Evolutionary conservation across 2,888 invertebrate genomes (phyloP), one percentile per base, ranked within the genome.

Genomic region (Agriopis marginaria): DNA sequence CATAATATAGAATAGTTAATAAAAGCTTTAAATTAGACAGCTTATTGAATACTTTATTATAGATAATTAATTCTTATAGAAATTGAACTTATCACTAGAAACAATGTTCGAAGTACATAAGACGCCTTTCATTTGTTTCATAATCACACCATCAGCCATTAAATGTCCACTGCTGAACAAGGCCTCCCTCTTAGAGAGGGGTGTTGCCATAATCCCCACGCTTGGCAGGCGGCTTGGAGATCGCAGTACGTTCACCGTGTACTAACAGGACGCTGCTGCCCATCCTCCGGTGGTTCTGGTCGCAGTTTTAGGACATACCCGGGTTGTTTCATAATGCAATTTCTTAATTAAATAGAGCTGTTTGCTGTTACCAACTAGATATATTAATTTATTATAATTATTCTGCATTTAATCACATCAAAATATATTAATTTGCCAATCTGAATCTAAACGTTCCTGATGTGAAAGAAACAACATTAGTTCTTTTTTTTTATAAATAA

Each of bases 11-110:
- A 75, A 78, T 82, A 81, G 76, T 70, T 73, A 70, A 75, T 75
- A 73, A 73, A 75, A 84, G 82, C 82, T 84, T 84, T 84, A 82
- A 80, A 77, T 73, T 77, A 82, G 78, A 75, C 80, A 77, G 79
- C 82, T 78, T 83, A 67, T 65, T 61, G 66, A 68, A 78, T 73
- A 74, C 6, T 71, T 68, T 71, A 74, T 75, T 70, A 72, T 67
- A 75, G 69, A 70, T 69, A 42, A 75, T 72, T 23, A 7, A 59
- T 51, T 75, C 68, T 71, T 76, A 74, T 70, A 63, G 65, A 60
- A 44, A 49, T 44, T 49, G 51, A 66, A n/a, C 8, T 49, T 39
- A 49, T 49, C 40, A 14, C 32, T 60, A 49, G 49, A 60, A 60
- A 49, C 14, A 39, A 32, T 50, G 10, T 50, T 60, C 49, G 9